A percentile compares a stretch with the other conserved stretches of the same genome.
Conservation (phyloP, 2,113 vertebrate species). For the Poecile atricapillus region DNA sequence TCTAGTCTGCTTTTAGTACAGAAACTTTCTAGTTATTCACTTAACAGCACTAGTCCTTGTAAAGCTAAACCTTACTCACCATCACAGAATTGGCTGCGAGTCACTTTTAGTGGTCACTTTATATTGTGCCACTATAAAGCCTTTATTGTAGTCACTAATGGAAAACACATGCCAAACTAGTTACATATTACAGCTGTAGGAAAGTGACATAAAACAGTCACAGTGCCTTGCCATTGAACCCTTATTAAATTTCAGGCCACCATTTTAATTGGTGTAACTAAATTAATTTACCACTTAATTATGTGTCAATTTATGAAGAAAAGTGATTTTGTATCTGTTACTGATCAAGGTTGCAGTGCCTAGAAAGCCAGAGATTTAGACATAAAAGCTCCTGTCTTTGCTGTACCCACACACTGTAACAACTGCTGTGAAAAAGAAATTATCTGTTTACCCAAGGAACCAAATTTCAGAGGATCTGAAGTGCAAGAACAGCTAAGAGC, state of each 20-base stretch:
- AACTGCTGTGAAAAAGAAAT: neutral
- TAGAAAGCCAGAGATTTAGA: neutral
- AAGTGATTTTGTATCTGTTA: conserved; percentile 6
- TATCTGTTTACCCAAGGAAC: neutral
- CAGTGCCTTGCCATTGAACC: conserved; percentile 27
- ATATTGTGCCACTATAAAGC: conserved; percentile 38
- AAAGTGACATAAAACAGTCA: conserved; percentile 62
- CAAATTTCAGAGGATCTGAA: neutral
- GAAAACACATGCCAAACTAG: conserved; percentile 59
- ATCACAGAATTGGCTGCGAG: neutral
- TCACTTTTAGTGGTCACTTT: conserved; percentile 25
- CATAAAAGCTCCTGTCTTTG: neutral
- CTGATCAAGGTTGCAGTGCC: neutral
- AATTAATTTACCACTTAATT: conserved; percentile 71
- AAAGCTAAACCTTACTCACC: neutral
- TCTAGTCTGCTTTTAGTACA: neutral
- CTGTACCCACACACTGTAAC: neutral
- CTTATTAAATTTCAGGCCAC: conserved; percentile 43
- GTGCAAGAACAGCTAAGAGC: neutral
- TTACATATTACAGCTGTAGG: conserved; percentile 40
- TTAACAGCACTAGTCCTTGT: neutral
- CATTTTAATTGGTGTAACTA: conserved; percentile 62
- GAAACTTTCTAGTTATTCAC: neutral
- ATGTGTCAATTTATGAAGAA: conserved; percentile 60
- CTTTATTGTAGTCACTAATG: conserved; percentile 56